A percentile compares a stretch with the other conserved stretches of the same genome.
phyloP scores from a whole-genome alignment of 1,140 invertebrate species.

The Bombus waltoni region DNA sequence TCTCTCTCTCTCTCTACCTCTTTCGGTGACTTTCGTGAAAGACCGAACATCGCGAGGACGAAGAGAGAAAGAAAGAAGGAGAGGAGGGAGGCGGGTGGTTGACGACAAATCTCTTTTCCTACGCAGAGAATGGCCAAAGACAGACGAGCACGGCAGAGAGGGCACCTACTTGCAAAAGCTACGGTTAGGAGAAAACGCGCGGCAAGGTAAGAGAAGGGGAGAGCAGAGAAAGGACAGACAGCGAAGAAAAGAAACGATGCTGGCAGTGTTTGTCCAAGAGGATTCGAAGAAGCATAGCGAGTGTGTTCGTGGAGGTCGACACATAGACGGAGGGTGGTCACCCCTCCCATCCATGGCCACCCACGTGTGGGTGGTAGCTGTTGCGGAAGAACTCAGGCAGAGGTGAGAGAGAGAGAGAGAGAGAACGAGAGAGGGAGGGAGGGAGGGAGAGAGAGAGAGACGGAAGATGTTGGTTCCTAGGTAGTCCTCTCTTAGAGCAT shows the following conservation, averaged over 20 bases:
- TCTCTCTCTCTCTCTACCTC: neutral
- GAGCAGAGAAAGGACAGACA: slow-evolving; percentile 26
- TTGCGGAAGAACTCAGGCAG: slow-evolving; percentile 46
- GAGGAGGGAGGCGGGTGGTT: neutral
- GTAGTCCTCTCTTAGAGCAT: slow-evolving; percentile 79
- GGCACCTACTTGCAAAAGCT: slow-evolving; percentile 6
- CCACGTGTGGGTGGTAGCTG: slow-evolving; percentile 72
- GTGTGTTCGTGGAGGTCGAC: slow-evolving; percentile 51
- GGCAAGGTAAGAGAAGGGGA: neutral
- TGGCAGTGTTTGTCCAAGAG: slow-evolving; percentile 76
- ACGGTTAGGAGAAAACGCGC: slow-evolving; percentile 1
- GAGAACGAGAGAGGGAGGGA: slow-evolving; percentile 27
- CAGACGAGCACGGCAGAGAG: neutral
- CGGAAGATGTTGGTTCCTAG: slow-evolving; percentile 55
- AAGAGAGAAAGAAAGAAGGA: neutral
- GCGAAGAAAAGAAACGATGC: slow-evolving; percentile 36
- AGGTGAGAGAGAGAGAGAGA: slow-evolving; percentile 26
- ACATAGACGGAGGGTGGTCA: slow-evolving; percentile 53
- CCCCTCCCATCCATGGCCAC: slow-evolving; percentile 56
- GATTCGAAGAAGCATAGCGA: slow-evolving; percentile 64
- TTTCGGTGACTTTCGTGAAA: slow-evolving; percentile 36
- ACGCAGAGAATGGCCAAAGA: slow-evolving; percentile 36
- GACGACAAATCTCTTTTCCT: slow-evolving; percentile 60
- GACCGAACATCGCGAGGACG: neutral
- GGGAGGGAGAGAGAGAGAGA: neutral